These are phyloP conservation scores for Nyctalus aviator DNA, from an alignment of 2,797 vertebrate genomes.

Conservation along the genomic window DNA sequence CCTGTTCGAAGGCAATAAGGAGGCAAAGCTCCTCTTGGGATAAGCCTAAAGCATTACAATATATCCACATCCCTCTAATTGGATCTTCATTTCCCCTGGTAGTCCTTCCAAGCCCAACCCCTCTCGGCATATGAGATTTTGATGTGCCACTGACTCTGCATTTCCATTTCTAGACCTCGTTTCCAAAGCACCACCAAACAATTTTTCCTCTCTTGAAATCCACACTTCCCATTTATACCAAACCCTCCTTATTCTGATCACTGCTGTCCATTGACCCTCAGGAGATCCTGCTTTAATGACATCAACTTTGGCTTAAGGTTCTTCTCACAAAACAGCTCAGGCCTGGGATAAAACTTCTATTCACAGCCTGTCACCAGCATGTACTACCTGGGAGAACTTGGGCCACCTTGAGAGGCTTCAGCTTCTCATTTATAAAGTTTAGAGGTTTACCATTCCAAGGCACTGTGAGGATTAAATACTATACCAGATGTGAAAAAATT, in stretches of 20 bases:
- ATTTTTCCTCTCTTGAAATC: background rate
- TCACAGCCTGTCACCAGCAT: background rate
- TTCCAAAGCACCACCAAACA: background rate
- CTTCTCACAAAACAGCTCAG: background rate
- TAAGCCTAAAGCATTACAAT: background rate
- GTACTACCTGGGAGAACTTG: background rate
- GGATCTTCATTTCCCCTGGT: background rate
- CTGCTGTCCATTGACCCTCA: background rate
- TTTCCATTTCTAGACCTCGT: background rate
- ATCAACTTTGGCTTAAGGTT: background rate
- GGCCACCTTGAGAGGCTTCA: background rate
- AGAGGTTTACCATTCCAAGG: background rate
- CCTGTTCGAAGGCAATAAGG: background rate
- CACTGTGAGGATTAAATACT: background rate
- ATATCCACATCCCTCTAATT: background rate
- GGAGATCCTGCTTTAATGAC: background rate
- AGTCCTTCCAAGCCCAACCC: background rate
- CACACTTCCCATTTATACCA: background rate
- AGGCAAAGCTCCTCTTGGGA: background rate
- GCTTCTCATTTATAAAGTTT: background rate
- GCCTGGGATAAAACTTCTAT: background rate
- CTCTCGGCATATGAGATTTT: background rate
- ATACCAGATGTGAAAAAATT: background rate
- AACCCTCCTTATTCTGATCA: background rate
- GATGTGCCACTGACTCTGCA: background rate